Evolutionary conservation across 2,797 vertebrate species (phyloP), one percentile per base, ranked within the genome.

Genomic region (Pipistrellus kuhlii): DNA sequence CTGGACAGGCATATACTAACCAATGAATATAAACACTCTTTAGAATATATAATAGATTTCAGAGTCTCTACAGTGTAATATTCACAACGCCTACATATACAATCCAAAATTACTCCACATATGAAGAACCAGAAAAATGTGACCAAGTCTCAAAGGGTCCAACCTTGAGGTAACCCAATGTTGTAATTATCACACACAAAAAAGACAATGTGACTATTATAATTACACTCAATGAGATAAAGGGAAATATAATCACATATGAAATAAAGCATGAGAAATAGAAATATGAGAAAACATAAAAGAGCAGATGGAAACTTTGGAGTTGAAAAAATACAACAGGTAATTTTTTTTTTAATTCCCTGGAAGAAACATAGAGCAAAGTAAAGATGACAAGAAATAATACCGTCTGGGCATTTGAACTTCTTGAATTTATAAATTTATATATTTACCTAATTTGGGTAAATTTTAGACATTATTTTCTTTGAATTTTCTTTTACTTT

Each of bases 21-120:
- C 30, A 41, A 8, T 87, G 84, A 92, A 35, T 2, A 46, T 90
- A 84, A 92, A 30, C 5, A 46, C 5, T 90, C 20, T 71, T 76
- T 59, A 53, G 35, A 85, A 71, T 32, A 51, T 75, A 46, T 35
- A 78, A 48, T 51, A 88, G 23, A 88, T 68, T 88, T 8, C 17
- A 88, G 55, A 88, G 0, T 57, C 4, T 64, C 21, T 35, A 62
- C 14, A 86, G 25, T 77, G 4, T 62, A 68, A 75, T 41, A 75
- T 27, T 44, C 20, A 71, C 35, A 76, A 68, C 48, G 41, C 11
- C 17, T 6, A 66, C 48, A 18, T 72, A 75, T 72, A 53, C 0
- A 46, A 88, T 44, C 35, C 48, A 73, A 91, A 93, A 62, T 85
- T 48, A 83, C 46, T 91, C n/a, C 59, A 55, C 15, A 95, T 71